Conservation (phyloP, 2,888 invertebrate species). For the Drosophila borealis region DNA sequence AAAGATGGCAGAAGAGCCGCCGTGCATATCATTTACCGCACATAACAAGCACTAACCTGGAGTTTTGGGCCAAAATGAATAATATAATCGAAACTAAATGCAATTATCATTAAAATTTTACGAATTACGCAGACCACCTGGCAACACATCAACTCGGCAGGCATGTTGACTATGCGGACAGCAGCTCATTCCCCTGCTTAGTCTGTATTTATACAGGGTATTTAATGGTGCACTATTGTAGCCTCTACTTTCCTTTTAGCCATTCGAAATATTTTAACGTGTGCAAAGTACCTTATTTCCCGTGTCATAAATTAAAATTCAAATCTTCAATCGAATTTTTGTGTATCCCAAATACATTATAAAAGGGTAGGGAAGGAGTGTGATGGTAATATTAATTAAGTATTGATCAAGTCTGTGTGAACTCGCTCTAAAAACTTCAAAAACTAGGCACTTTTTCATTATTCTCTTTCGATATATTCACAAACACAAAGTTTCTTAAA, state of each 20-base stretch:
- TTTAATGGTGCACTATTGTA: neutral
- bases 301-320: too few species aligned
- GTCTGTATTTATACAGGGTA: neutral
- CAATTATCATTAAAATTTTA: conserved; percentile 47
- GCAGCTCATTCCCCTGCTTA: neutral
- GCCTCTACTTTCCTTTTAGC: neutral
- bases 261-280: too few species aligned
- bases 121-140: conserved; percentile 2
- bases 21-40: conserved; percentile 13
- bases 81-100: conserved; percentile 35
- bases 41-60: conserved; percentile 1
- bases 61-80: conserved; percentile 6
- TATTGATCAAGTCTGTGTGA: too few species aligned
- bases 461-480: too few species aligned
- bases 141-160: too few species aligned
- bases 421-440: too few species aligned
- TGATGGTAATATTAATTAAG: too few species aligned
- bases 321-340: too few species aligned
- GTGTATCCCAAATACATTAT: too few species aligned
- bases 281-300: too few species aligned
- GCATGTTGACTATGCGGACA: neutral
- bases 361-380: neutral
- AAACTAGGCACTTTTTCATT: too few species aligned
- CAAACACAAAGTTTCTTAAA: too few species aligned
- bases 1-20: conserved; percentile 14